Conservation (phyloP, 2,113 vertebrate genomes). For the Scytalopus superciliaris region DNA sequence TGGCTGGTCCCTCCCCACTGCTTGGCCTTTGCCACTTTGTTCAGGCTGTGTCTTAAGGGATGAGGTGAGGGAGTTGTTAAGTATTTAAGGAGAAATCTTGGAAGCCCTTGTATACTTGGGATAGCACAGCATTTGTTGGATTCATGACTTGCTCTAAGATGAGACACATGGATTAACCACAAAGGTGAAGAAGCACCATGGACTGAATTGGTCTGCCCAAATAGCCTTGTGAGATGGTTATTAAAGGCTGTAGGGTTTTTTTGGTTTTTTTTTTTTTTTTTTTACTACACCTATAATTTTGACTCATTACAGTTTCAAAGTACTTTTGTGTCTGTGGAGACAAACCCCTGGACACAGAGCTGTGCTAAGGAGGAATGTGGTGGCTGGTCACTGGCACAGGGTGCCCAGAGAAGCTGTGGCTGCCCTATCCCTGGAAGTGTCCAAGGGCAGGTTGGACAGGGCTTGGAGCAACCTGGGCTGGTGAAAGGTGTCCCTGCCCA, state of each 20-base stretch:
- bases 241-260: too few relatives aligned
- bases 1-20: background rate
- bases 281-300: background rate
- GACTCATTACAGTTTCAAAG: background rate
- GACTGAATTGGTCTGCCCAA: background rate
- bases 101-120: background rate
- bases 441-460: background rate
- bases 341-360: background rate
- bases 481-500: background rate
- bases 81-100: background rate
- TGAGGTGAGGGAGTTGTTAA: background rate
- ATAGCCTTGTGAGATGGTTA: background rate
- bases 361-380: background rate
- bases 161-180: rapidly evolving
- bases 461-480: background rate
- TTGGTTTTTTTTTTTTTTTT: too few relatives aligned
- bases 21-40: too few relatives aligned
- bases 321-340: background rate
- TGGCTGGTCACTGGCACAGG: background rate
- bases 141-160: background rate
- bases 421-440: background rate
- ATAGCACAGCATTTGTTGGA: background rate
- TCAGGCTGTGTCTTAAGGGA: background rate
- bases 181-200: background rate
- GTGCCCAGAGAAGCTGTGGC: background rate